phyloP scores from a whole-genome alignment of 2,113 vertebrate species.

The Lota lota region DNA sequence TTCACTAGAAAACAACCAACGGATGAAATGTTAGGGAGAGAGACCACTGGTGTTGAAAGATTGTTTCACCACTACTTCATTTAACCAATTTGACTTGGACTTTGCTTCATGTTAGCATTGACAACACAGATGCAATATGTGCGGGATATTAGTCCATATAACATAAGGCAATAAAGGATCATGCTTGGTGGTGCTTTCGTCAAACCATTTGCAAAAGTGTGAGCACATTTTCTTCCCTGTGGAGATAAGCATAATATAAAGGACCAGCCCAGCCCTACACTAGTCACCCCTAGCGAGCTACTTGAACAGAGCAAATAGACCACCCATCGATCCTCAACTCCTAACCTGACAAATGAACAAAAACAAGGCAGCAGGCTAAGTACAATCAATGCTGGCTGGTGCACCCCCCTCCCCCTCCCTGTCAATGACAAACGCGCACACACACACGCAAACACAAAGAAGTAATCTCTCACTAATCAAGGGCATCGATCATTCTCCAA shows the following conservation, averaged over 20 bases:
- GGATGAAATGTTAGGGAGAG: constrained; percentile 22
- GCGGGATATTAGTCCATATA: no score
- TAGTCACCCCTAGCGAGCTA: constrained; percentile 22
- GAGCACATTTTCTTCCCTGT: neutral
- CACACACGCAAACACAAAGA: constrained; percentile 11
- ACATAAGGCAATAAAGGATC: no score
- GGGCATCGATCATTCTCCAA: constrained; percentile 56
- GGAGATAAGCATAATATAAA: constrained; percentile 14
- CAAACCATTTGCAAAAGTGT: no score
- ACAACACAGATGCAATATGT: no score
- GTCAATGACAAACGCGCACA: constrained; percentile 4
- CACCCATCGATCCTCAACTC: constrained; percentile 42
- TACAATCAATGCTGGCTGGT: constrained; percentile 36
- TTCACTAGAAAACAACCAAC: no score
- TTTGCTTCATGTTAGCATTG: no score
- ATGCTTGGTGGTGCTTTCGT: no score
- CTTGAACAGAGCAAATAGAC: constrained; percentile 47
- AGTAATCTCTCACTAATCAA: constrained; percentile 62
- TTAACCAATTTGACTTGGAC: no score
- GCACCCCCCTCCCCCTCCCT: constrained; percentile 4
- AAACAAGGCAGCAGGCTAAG: constrained; percentile 37
- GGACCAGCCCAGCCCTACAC: constrained; percentile 20
- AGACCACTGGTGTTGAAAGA: constrained; percentile 52
- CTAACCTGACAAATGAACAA: constrained; percentile 50
- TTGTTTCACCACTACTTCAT: neutral